Percentiles rank a stretch among this genome's conserved stretches.
These are phyloP conservation scores for Leptinotarsa tumamoca DNA, from an alignment of 2,888 invertebrate genomes.

Conservation along the genomic window DNA sequence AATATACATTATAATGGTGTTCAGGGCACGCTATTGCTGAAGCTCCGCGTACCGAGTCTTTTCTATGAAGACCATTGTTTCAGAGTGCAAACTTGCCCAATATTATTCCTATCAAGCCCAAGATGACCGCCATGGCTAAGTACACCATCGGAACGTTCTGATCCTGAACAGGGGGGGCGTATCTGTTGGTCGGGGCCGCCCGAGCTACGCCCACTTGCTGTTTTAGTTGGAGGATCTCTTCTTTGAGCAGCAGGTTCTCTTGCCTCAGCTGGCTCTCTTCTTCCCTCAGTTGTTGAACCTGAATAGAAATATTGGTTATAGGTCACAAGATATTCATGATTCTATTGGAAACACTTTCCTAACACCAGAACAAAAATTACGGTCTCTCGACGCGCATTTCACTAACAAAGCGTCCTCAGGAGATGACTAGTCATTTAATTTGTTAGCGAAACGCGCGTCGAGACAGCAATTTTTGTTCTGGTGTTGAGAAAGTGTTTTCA, in stretches of 20 bases:
- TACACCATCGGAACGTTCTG: slow-evolving; percentile 74
- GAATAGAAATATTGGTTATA: slow-evolving; percentile 9
- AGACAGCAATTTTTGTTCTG: too few relatives aligned
- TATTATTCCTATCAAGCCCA: slow-evolving; percentile 80
- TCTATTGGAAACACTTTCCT: too few relatives aligned
- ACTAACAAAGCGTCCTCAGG: too few relatives aligned
- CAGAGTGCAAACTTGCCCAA: slow-evolving; percentile 87
- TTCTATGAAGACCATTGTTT: slow-evolving; percentile 64
- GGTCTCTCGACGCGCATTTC: too few relatives aligned
- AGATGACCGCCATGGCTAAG: slow-evolving; percentile 75
- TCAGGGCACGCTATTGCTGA: slow-evolving; percentile 1
- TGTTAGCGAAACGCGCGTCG: too few relatives aligned
- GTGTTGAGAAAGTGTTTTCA: too few relatives aligned
- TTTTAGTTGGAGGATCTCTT: slow-evolving; percentile 75
- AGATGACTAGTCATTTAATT: too few relatives aligned
- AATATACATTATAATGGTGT: slow-evolving; percentile 39
- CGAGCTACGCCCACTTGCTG: slow-evolving; percentile 62
- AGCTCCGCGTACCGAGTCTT: slow-evolving; percentile 13
- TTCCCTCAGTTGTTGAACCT: slow-evolving; percentile 82
- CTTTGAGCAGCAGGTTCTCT: slow-evolving; percentile 88
- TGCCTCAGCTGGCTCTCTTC: slow-evolving; percentile 83
- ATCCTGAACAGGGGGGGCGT: slow-evolving; percentile 72
- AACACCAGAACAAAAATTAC: too few relatives aligned
- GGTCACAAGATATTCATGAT: too few relatives aligned
- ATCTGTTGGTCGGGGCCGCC: slow-evolving; percentile 63